These are phyloP conservation scores for Xiphophorus couchianus DNA, from an alignment of 2,113 vertebrate species.

Conservation along the genomic window DNA sequence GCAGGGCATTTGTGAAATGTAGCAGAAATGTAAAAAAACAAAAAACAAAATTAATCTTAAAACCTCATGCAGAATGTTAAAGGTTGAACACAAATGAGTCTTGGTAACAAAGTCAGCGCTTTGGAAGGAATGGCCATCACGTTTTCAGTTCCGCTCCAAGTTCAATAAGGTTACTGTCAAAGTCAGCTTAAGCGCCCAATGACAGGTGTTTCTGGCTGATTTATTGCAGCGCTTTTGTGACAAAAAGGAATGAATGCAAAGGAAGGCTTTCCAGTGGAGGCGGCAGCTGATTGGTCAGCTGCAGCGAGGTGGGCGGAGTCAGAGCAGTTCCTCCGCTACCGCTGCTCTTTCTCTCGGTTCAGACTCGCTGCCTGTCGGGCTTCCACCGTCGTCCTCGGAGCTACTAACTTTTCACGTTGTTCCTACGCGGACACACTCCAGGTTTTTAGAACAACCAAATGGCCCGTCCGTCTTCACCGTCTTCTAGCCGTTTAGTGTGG, in stretches of 20 bases:
- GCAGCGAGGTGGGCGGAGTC: constrained; percentile 50
- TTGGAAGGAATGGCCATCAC: no score
- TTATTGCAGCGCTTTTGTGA: neutral
- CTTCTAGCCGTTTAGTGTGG: neutral
- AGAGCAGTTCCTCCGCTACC: neutral
- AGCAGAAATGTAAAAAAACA: no score
- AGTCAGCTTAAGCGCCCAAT: constrained; percentile 9
- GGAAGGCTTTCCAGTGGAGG: neutral
- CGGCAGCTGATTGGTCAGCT: constrained; percentile 45
- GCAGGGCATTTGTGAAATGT: no score
- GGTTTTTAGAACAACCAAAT: constrained; percentile 34
- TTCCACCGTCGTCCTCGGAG: neutral
- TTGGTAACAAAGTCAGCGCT: no score
- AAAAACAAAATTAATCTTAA: no score
- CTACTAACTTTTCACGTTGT: neutral
- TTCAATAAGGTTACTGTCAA: neutral
- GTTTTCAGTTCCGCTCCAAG: no score
- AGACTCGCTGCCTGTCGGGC: constrained; percentile 34
- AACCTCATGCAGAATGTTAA: no score
- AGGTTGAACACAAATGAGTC: no score
- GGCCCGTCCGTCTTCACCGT: constrained; percentile 20
- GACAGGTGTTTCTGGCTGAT: constrained; percentile 24
- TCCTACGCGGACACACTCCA: neutral
- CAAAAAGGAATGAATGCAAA: constrained; percentile 12
- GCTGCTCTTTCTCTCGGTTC: constrained; percentile 13